Conservation (phyloP, 1,140 invertebrate species). For the Geopemphigus sp. region DNA sequence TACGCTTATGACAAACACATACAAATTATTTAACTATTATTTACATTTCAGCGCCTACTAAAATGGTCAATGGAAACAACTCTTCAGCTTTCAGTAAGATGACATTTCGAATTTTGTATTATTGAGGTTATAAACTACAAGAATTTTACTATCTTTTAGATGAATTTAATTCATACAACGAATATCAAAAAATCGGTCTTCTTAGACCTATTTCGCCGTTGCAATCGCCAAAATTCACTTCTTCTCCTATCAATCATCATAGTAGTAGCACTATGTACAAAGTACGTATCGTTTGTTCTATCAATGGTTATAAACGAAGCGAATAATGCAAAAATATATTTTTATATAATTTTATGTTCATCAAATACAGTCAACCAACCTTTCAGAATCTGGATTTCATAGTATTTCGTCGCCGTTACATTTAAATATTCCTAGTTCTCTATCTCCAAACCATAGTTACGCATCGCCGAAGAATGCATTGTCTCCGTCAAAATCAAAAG, state of each 20-base stretch:
- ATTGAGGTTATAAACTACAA: not conserved
- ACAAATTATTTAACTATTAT: too few species aligned
- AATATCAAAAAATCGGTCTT: conserved; percentile 17
- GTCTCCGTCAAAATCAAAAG: conserved; percentile 34
- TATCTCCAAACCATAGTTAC: conserved; percentile 39
- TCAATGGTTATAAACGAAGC: too few species aligned
- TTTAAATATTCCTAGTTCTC: conserved; percentile 42
- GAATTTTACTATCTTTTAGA: conserved; percentile 6
- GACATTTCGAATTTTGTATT: not conserved
- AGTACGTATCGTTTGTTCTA: conserved; percentile 7
- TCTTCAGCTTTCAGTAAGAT: conserved; percentile 40
- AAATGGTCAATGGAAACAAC: conserved; percentile 33
- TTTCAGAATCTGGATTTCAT: conserved; percentile 43
- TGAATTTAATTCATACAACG: conserved; percentile 15
- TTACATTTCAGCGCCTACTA: conserved; percentile 33
- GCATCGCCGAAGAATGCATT: conserved; percentile 34
- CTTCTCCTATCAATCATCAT: conserved; percentile 40
- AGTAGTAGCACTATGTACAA: conserved; percentile 13
- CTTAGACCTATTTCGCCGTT: conserved; percentile 45
- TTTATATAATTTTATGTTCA: conserved; percentile 9
- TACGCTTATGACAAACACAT: too few species aligned
- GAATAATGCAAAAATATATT: not conserved
- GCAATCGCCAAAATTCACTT: conserved; percentile 46
- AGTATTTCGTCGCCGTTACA: conserved; percentile 39
- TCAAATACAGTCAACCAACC: conserved; percentile 25